Evolutionary conservation across 2,113 vertebrate species (phyloP).

Genomic region (Arvicanthis niloticus): DNA sequence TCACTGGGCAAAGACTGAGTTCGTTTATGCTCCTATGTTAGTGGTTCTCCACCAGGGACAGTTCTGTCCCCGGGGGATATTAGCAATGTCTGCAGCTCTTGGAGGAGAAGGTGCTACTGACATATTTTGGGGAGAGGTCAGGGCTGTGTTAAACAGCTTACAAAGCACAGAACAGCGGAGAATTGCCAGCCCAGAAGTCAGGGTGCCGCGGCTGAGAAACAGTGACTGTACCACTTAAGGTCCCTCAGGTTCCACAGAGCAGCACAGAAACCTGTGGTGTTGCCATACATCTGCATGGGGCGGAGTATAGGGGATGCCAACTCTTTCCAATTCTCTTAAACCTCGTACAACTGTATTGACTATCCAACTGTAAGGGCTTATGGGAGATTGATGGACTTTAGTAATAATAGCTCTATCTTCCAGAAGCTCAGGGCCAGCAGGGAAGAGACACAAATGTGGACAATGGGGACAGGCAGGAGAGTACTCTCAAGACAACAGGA

Average conservation of each 20-base stretch:
- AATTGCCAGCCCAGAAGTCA: no score
- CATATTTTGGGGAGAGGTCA: background rate
- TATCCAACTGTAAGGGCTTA: background rate
- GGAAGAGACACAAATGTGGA: background rate
- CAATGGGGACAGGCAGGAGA: background rate
- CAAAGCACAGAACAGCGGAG: background rate
- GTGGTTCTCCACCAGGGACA: background rate
- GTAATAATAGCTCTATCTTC: background rate
- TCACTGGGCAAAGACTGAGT: background rate
- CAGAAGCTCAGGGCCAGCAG: background rate
- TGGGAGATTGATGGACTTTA: background rate
- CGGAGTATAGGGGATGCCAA: no score
- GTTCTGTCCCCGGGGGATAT: background rate
- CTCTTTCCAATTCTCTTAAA: background rate
- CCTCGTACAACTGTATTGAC: background rate
- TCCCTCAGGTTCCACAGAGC: rapidly evolving
- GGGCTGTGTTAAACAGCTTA: background rate
- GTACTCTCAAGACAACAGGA: background rate
- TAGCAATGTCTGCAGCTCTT: background rate
- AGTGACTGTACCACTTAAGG: background rate
- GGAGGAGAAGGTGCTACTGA: background rate
- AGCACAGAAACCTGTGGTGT: background rate
- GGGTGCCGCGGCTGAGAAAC: background rate
- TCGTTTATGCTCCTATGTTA: background rate
- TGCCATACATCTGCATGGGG: background rate